phyloP scores from a whole-genome alignment of 2,113 vertebrate species.

The Psittacara wagleri region DNA sequence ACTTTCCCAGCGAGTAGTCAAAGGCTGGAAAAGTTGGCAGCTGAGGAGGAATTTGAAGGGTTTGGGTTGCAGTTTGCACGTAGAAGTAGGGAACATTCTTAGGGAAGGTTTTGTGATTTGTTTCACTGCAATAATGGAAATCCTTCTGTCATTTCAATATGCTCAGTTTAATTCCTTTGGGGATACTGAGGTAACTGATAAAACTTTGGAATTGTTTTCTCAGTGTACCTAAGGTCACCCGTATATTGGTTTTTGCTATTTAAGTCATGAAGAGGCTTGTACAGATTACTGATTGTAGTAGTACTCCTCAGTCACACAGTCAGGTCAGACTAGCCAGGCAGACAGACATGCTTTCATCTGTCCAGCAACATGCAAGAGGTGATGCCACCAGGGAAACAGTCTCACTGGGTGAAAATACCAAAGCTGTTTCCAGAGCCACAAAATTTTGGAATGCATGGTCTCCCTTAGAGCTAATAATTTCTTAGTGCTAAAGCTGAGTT shows the following conservation, averaged over 20 bases:
- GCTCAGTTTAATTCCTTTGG: background rate
- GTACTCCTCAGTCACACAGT: background rate
- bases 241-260: background rate
- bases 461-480: background rate
- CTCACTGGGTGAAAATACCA: conserved; percentile 23
- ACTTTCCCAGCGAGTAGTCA: background rate
- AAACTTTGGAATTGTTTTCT: background rate
- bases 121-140: background rate
- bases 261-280: background rate
- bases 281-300: background rate
- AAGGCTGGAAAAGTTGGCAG: background rate
- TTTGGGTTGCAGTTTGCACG: background rate
- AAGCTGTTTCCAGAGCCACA: conserved; percentile 13
- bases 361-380: background rate
- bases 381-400: background rate
- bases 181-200: background rate
- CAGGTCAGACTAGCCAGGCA: background rate
- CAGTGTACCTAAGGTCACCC: background rate
- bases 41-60: background rate
- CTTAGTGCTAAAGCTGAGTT: background rate
- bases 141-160: background rate
- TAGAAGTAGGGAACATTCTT: background rate
- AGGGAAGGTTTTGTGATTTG: background rate
- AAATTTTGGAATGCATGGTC: background rate
- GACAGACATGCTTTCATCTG: background rate